Evolutionary conservation across 2,797 vertebrate species (phyloP).

Genomic region (Ctenochaetus hawaiiensis): DNA sequence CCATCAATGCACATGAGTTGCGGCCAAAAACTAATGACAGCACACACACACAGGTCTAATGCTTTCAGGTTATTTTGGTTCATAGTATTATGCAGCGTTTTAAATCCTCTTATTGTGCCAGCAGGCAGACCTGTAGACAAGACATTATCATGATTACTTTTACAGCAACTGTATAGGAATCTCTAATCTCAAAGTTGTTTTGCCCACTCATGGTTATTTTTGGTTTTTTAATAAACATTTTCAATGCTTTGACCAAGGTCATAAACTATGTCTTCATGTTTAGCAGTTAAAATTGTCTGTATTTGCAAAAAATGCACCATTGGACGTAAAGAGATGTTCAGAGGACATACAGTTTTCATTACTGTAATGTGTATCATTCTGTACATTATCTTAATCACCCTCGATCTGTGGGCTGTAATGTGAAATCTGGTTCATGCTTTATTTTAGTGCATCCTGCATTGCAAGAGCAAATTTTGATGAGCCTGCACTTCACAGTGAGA

Average conservation of each 20-base stretch:
- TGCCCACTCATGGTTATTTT: constrained; percentile 16
- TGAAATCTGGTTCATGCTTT: constrained; percentile 38
- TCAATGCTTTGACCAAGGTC: constrained; percentile 19
- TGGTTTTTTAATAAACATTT: constrained; percentile 16
- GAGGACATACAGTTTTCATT: constrained; percentile 43
- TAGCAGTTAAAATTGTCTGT: background rate
- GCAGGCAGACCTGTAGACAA: constrained; percentile 54
- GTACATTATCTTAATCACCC: constrained; percentile 60
- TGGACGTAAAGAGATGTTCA: background rate
- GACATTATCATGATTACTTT: constrained; percentile 72
- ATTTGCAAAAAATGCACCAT: constrained; percentile 5
- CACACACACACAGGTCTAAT: constrained; percentile 3
- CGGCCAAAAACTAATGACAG: constrained; percentile 4
- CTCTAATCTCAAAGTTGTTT: constrained; percentile 19
- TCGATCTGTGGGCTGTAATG: constrained; percentile 21
- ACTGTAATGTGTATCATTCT: constrained; percentile 44
- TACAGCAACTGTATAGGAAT: constrained; percentile 22
- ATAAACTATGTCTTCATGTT: background rate
- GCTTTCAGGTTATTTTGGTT: constrained; percentile 50
- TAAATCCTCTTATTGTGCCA: constrained; percentile 75
- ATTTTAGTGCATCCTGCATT: background rate
- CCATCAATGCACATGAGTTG: constrained; percentile 12
- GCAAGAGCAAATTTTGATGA: constrained; percentile 29
- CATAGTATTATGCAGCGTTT: constrained; percentile 47
- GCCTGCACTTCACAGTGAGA: background rate